phyloP scores from a whole-genome alignment of 2,797 vertebrate genomes.

The Phoeniculus purpureus region DNA sequence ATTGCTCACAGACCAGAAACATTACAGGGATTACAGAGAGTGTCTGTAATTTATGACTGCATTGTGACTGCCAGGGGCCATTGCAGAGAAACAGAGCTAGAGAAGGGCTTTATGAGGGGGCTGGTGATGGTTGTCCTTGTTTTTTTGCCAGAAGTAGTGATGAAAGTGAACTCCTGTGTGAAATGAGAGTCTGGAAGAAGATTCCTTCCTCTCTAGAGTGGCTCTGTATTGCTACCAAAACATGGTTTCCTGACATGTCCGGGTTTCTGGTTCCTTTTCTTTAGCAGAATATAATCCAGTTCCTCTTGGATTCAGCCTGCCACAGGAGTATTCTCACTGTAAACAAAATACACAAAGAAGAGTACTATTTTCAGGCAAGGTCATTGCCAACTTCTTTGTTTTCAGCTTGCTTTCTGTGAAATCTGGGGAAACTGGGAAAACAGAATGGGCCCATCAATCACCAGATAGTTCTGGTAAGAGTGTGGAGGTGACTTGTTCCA shows the following conservation, averaged over 20 bases:
- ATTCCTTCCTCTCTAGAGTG: neutral
- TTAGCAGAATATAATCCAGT: neutral
- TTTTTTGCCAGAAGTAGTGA: neutral
- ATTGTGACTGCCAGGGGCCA: fast-evolving
- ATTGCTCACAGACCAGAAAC: neutral
- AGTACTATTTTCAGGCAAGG: neutral
- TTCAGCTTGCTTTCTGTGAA: neutral
- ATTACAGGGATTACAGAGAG: fast-evolving
- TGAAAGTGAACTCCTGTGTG: neutral
- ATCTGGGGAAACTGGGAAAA: neutral
- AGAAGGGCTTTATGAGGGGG: neutral
- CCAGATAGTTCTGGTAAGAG: neutral
- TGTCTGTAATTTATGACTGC: neutral
- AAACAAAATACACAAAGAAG: neutral
- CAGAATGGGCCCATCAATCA: neutral
- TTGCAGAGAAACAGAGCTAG: neutral
- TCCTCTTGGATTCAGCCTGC: neutral
- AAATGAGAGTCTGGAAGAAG: neutral
- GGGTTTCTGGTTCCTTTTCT: neutral
- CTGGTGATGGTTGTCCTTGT: fast-evolving
- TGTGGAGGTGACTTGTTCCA: neutral
- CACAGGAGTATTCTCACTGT: neutral
- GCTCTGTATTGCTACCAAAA: neutral
- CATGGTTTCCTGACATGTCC: fast-evolving
- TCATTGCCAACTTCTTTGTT: neutral